Base-by-base conservation (phyloP, 2,797 vertebrate species). In the Erithacus rubecula region DNA sequence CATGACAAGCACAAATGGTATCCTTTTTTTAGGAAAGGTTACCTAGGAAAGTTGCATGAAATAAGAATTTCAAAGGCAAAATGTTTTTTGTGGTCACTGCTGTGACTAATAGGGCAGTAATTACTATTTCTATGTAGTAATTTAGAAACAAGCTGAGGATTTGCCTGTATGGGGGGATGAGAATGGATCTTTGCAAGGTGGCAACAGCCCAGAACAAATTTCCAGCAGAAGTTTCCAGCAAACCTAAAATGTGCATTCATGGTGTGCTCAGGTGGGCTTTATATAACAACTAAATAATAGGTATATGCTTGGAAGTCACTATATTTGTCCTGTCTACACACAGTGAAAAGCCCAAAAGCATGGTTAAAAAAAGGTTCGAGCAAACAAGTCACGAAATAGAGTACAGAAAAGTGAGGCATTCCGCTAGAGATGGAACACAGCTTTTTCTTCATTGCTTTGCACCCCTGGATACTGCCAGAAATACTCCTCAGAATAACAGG, bases 241-340 rank as follows among this genome's bases (percentile, higher is more conserved):
- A 70, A 82, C 87, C 90, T 69, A 75, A 93, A 95, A 89, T 91
- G 58, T 96, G 90, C 95, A 95, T 53, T 62, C 46, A 84, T 85
- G 78, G 24, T 83, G 63, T 78, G 65, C 83, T 89, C 83, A 95
- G 95, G 86, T 87, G 83, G 78, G 27, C 94, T 89, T 92, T 96
- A 97, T 96, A 95, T 95, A 95, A 94, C 96, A 96, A 83, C 94
- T 93, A 97, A 98, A 96, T 97, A 95, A 94, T 90, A 97, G 95
- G 92, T 65, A 11, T 93, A 65, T 36, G 29, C 53, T 85, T 85
- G 74, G 65, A 76, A 94, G 94, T 94, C 80, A 81, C 90, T 92
- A 67, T 94, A 93, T 92, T 97, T 75, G 27, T 95, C 81, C 81
- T 56, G 77, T 95, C 94, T 97, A 71, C 58, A 64, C 70, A 86